Base-by-base conservation (phyloP, 2,113 vertebrate species). In the Paedocypris sp. region DNA sequence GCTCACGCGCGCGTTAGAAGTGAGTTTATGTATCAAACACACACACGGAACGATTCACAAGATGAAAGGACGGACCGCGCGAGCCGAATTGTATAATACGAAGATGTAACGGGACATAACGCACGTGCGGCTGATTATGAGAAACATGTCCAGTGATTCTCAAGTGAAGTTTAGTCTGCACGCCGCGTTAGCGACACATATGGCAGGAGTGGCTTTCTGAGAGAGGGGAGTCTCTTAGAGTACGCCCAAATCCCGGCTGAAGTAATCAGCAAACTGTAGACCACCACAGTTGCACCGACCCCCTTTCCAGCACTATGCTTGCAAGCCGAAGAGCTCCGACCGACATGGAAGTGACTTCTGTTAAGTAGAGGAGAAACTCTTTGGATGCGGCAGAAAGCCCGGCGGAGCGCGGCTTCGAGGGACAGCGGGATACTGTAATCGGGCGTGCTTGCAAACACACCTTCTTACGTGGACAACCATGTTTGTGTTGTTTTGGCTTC, bases 401-500 rank as follows among this genome's bases (percentile, higher is more conserved):
- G 65, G 67, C 18, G 42, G 65, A 66, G 59, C 45, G 57, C 53
- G 42, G 52, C 43, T 43, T 54, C 51, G 39, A 39, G 23, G 18
- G 4, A 58, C 39, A 65, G 77, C 68, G 68, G 68, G 62, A 41
- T 39, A 69, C 75, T 62, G 20, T 23, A 69, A 62, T 68, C 72
- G 70, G 43, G 72, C 64, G 69, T 74, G 76, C 60, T 32, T 57
- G 38, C 53, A 57, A 75, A 79, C 77, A 77, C 73, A 81, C 77
- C 65, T 72, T 74, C 69, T 69, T 81, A 77, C 63, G 75, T 79
- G 79, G 80, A 92, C 85, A 89, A 93, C 83, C 92, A 98, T 97
- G 94, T 86, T 88, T 88, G 88, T 89, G 82, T 90, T 88, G 85
- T 83, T 88, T 74, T 90, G 91, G 92, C 77, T 83, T 93, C 75